These are phyloP conservation scores for Cliona cf. orientalis DNA, from an alignment of 37 sponge, comb jelly and placozoan genomes.

Conservation along the genomic window DNA sequence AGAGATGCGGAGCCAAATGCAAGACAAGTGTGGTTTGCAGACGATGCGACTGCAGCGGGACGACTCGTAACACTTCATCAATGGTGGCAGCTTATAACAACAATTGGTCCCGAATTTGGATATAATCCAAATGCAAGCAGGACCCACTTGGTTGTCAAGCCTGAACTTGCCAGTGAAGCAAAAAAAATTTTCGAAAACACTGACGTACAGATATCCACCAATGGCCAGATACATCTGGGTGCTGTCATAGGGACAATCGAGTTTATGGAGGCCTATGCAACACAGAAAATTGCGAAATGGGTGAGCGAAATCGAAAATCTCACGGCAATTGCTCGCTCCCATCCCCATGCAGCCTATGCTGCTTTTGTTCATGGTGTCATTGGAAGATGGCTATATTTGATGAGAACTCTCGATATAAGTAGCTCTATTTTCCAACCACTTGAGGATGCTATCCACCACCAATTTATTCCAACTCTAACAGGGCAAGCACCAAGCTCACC, in stretches of 20 bases:
- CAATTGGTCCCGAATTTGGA: constrained; percentile 29
- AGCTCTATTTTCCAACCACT: too few species aligned
- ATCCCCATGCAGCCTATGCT: too few species aligned
- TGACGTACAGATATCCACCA: too few species aligned
- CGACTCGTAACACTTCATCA: background rate
- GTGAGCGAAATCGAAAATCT: constrained; percentile 8
- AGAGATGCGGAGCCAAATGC: background rate
- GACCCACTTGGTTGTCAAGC: constrained; percentile 43
- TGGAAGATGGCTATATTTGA: too few species aligned
- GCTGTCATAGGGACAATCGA: constrained; percentile 48
- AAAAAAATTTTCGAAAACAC: constrained; percentile 18
- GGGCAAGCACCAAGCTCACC: too few species aligned
- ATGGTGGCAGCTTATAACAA: constrained; percentile 16
- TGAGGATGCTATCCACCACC: too few species aligned
- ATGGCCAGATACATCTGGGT: constrained; percentile 33
- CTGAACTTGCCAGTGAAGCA: constrained; percentile 15
- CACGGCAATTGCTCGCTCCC: constrained; percentile 18
- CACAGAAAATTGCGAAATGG: constrained; percentile 17
- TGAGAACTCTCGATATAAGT: too few species aligned
- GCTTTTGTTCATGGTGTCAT: too few species aligned
- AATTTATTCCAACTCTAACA: too few species aligned
- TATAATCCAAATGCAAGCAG: constrained; percentile 42
- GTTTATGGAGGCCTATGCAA: constrained; percentile 24
- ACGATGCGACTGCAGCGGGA: constrained; percentile 41
- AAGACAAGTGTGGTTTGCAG: constrained; percentile 58